These are phyloP conservation scores for Sweltsa coloradensis DNA, from an alignment of 1,140 invertebrate genomes.

Conservation along the genomic window DNA sequence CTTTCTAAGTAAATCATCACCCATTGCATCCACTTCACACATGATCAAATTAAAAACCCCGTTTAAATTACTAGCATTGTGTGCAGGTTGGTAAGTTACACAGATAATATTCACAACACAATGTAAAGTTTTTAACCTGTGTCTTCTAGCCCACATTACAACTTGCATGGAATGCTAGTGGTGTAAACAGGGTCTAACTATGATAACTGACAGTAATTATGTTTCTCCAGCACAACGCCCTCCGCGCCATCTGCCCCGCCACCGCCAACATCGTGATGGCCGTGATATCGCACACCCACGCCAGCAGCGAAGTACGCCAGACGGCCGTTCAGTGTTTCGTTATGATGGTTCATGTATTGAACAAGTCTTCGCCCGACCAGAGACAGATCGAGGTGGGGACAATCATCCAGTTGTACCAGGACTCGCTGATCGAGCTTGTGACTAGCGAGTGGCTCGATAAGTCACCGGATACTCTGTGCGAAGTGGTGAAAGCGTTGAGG, in stretches of 20 bases:
- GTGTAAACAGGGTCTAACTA: too few species aligned
- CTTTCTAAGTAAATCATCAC: too few species aligned
- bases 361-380: constrained; percentile 43
- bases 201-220: too few species aligned
- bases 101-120: too few species aligned
- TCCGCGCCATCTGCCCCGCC: constrained; percentile 45
- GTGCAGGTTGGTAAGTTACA: too few species aligned
- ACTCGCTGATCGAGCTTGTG: constrained; percentile 27
- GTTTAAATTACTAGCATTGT: too few species aligned
- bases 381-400: constrained; percentile 44
- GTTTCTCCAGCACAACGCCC: constrained; percentile 41
- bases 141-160: too few species aligned
- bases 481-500: constrained; percentile 7
- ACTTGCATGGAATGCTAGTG: too few species aligned
- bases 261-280: constrained; percentile 43
- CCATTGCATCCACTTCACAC: too few species aligned
- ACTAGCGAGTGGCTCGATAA: background rate
- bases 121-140: too few species aligned
- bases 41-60: too few species aligned
- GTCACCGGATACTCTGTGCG: constrained; percentile 2
- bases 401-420: constrained; percentile 37
- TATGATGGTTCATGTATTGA: constrained; percentile 41
- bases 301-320: constrained; percentile 26
- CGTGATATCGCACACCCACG: constrained; percentile 30
- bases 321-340: constrained; percentile 40